Evolutionary conservation across 2,888 invertebrate genomes (phyloP).

Genomic region (Tricholauxania praeusta): DNA sequence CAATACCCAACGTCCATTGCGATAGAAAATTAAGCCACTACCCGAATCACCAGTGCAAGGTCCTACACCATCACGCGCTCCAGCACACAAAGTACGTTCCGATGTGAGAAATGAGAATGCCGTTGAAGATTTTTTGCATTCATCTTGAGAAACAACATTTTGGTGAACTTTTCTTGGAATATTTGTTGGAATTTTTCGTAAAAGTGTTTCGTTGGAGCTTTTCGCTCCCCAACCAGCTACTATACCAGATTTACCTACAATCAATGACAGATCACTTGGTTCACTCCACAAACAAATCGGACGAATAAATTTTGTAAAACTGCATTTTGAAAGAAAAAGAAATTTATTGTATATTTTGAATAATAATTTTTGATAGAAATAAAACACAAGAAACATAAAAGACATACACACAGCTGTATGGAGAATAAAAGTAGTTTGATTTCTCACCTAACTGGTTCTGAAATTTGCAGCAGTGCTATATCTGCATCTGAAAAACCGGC

Average conservation of each 20-base stretch:
- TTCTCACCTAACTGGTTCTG: slow-evolving; percentile 53
- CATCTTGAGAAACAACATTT: slow-evolving; percentile 69
- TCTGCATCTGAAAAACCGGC: slow-evolving; percentile 67
- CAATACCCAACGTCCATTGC: slow-evolving; percentile 66
- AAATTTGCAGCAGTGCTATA: slow-evolving; percentile 68
- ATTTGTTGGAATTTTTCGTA: slow-evolving; percentile 54
- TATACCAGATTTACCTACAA: slow-evolving; percentile 67
- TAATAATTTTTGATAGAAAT: too few relatives aligned
- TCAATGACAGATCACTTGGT: slow-evolving; percentile 50
- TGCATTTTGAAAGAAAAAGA: not conserved
- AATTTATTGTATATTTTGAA: too few relatives aligned
- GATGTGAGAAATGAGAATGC: slow-evolving; percentile 52
- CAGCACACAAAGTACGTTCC: slow-evolving; percentile 62
- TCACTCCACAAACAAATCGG: slow-evolving; percentile 65
- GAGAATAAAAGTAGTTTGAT: too few relatives aligned
- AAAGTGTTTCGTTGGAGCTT: slow-evolving; percentile 55
- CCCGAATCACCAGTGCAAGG: slow-evolving; percentile 74
- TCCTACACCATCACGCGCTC: slow-evolving; percentile 60
- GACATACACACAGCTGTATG: too few relatives aligned
- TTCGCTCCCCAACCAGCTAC: slow-evolving; percentile 71
- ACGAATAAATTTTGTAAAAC: slow-evolving; percentile 53
- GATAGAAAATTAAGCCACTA: slow-evolving; percentile 69
- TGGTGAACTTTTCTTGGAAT: slow-evolving; percentile 67
- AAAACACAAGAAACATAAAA: too few relatives aligned
- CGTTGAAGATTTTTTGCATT: slow-evolving; percentile 68